Percentiles rank a stretch among this genome's conserved stretches.
Evolutionary conservation across 2,113 vertebrate species (phyloP).

Genomic region (Rana temporaria): DNA sequence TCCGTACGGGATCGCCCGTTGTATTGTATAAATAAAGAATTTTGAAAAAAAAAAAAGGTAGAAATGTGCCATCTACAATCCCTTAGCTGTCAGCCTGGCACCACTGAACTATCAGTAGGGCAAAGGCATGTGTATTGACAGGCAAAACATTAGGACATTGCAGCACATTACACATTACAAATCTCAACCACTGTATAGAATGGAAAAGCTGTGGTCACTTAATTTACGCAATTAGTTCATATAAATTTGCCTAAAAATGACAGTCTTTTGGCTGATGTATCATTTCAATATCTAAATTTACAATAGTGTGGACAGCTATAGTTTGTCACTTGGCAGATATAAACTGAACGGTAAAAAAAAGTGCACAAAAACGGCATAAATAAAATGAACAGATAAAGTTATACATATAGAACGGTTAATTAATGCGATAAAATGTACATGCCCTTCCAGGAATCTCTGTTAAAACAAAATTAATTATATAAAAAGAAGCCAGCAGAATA

Average conservation of each 20-base stretch:
- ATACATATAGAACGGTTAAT: slow-evolving; percentile 46
- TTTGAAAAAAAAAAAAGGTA: too few relatives aligned
- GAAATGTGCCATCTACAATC: too few relatives aligned
- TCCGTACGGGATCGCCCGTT: too few relatives aligned
- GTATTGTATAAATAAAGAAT: too few relatives aligned
- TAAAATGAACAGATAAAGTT: slow-evolving; percentile 22
- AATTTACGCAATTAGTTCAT: slow-evolving; percentile 8
- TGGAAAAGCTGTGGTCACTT: background rate
- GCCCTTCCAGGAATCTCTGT: slow-evolving; percentile 47
- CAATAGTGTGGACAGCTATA: slow-evolving; percentile 14
- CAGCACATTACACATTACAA: background rate
- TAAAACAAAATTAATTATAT: slow-evolving; percentile 32
- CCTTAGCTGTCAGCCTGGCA: too few relatives aligned
- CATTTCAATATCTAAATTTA: slow-evolving; percentile 37
- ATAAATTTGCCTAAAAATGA: slow-evolving; percentile 41
- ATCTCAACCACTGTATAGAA: background rate
- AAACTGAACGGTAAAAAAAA: slow-evolving; percentile 45
- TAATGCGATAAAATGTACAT: slow-evolving; percentile 43
- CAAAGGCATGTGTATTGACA: too few relatives aligned
- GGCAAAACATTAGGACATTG: too few relatives aligned
- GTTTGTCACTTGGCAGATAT: slow-evolving; percentile 35
- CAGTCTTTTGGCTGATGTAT: slow-evolving; percentile 16
- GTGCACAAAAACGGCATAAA: slow-evolving; percentile 43
- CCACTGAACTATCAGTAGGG: too few relatives aligned
- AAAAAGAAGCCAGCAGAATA: slow-evolving; percentile 30